These are phyloP conservation scores for Hemitrygon akajei DNA, from an alignment of 2,797 vertebrate species.

Conservation along the genomic window DNA sequence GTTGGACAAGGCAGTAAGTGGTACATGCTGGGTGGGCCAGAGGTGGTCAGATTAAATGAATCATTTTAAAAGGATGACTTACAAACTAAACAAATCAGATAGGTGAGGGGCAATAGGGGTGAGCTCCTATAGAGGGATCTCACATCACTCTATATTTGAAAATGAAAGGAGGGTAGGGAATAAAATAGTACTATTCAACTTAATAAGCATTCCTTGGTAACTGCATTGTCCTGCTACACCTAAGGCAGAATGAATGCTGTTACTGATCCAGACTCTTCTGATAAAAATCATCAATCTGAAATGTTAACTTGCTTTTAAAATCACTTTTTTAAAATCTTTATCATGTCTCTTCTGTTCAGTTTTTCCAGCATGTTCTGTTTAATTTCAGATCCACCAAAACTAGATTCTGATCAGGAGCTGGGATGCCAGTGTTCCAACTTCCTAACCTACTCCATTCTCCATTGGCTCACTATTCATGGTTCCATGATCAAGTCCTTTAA, in stretches of 20 bases:
- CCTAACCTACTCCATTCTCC: background rate
- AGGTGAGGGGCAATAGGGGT: background rate
- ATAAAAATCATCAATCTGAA: no score
- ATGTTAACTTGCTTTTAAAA: no score
- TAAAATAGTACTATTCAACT: background rate
- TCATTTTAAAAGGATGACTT: no score
- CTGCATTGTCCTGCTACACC: background rate
- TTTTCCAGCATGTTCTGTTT: no score
- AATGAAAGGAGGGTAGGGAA: background rate
- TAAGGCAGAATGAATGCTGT: background rate
- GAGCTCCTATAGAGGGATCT: no score
- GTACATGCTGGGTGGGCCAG: no score
- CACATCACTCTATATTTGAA: background rate
- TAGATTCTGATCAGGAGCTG: background rate
- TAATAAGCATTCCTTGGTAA: background rate
- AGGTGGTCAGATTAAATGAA: no score
- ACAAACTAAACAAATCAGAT: no score
- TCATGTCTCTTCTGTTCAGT: no score
- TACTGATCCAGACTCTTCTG: background rate
- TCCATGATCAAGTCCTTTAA: background rate
- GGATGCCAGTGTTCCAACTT: background rate
- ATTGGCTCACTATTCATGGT: background rate
- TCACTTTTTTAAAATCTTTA: no score
- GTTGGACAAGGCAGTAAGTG: no score
- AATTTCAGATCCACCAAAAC: background rate